Evolutionary conservation across 2,888 invertebrate genomes (phyloP).

Genomic region (Cheilosia impressa): DNA sequence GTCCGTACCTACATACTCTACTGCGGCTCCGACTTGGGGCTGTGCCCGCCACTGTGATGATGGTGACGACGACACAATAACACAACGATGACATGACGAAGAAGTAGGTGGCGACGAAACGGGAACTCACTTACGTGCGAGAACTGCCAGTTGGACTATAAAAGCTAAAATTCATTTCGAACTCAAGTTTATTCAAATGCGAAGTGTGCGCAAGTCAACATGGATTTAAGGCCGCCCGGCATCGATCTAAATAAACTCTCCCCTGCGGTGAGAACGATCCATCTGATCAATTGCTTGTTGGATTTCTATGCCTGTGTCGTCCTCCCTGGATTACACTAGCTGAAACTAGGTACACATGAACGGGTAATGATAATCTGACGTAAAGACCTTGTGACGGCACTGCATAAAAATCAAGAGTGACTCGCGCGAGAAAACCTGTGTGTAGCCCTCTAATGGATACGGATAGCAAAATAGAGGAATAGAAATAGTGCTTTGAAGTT

Average conservation of each 20-base stretch:
- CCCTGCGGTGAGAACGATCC: background rate
- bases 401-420: conserved; percentile 58
- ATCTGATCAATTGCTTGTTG: conserved; percentile 9
- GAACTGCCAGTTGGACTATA: conserved; percentile 81
- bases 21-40: conserved; percentile 42
- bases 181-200: conserved; percentile 84
- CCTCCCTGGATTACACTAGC: conserved; percentile 51
- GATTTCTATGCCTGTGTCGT: conserved; percentile 19
- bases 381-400: conserved; percentile 49
- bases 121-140: conserved; percentile 77
- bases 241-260: conserved; percentile 20
- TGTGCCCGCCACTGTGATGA: conserved; percentile 51
- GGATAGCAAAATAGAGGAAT: conserved; percentile 40
- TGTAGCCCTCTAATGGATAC: conserved; percentile 18
- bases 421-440: conserved; percentile 38
- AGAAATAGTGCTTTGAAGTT: conserved; percentile 44
- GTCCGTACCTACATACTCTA: too few relatives aligned
- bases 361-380: conserved; percentile 1
- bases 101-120: conserved; percentile 66
- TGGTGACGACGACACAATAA: conserved; percentile 48
- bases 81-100: conserved; percentile 43
- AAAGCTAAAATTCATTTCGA: conserved; percentile 83
- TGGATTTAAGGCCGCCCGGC: conserved; percentile 56
- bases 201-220: conserved; percentile 82
- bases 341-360: conserved; percentile 16